A percentile compares a stretch with the other conserved stretches of the same genome.
Evolutionary conservation across 2,797 vertebrate species (phyloP).

Genomic region (Pelochelys cantorii): DNA sequence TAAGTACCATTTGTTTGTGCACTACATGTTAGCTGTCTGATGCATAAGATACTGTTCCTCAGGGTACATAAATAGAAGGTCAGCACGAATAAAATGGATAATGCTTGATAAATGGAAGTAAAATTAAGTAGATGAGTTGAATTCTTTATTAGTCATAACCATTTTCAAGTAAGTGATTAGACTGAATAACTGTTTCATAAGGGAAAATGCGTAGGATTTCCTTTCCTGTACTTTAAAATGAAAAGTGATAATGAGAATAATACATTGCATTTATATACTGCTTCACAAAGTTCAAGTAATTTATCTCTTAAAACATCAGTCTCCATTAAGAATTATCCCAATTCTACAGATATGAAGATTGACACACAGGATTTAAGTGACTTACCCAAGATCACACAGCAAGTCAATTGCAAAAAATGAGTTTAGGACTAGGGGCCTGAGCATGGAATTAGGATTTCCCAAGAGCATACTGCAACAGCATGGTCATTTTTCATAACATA

Average conservation of each 20-base stretch:
- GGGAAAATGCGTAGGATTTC: constrained; percentile 7
- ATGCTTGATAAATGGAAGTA: constrained; percentile 34
- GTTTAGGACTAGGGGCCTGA: neutral
- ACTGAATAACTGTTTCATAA: constrained; percentile 16
- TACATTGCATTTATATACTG: neutral
- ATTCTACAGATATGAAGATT: neutral
- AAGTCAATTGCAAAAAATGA: neutral
- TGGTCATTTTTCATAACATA: neutral
- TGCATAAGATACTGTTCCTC: neutral
- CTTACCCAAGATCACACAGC: neutral
- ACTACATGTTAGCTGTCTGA: neutral
- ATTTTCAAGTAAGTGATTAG: constrained; percentile 34
- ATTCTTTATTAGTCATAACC: constrained; percentile 43
- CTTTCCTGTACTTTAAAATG: constrained; percentile 32
- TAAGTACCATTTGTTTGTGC: neutral
- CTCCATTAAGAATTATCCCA: neutral
- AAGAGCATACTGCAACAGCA: neutral
- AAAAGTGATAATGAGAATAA: constrained; percentile 23
- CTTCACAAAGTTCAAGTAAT: neutral
- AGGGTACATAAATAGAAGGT: constrained; percentile 19
- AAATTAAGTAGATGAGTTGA: neutral
- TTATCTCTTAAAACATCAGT: neutral
- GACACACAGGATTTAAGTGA: neutral
- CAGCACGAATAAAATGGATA: constrained; percentile 27
- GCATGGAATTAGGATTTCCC: neutral